Evolutionary conservation across 1,140 invertebrate genomes (phyloP).

Genomic region (Drosophila jambulina): DNA sequence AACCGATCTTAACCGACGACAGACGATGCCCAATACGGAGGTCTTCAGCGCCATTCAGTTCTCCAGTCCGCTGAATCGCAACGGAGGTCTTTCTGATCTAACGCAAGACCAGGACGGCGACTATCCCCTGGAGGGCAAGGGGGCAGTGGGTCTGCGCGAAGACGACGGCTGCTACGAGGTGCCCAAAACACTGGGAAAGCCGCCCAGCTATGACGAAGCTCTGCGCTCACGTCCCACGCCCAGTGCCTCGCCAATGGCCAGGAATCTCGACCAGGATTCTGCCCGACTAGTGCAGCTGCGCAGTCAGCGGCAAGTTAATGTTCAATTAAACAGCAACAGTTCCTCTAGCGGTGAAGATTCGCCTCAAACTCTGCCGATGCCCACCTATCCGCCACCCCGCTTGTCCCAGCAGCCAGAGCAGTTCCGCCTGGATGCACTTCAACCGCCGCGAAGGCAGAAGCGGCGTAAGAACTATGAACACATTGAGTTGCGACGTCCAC

Average conservation of each 20-base stretch:
- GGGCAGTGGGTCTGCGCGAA: conserved; percentile 1
- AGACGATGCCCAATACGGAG: conserved; percentile 79
- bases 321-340: conserved; percentile 2
- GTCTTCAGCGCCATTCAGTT: conserved; percentile 79
- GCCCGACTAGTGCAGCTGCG: conserved; percentile 58
- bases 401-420: conserved; percentile 58
- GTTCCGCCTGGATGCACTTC: conserved; percentile 43
- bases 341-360: conserved; percentile 48
- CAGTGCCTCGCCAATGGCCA: conserved; percentile 30
- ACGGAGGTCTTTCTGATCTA: conserved; percentile 57
- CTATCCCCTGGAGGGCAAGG: neutral
- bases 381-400: conserved; percentile 70
- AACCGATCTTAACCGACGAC: conserved; percentile 60
- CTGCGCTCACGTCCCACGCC: conserved; percentile 43
- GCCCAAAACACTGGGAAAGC: conserved; percentile 54
- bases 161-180: conserved; percentile 72
- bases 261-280: conserved; percentile 63
- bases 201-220: conserved; percentile 70
- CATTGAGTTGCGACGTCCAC: conserved; percentile 66
- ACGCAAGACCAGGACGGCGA: conserved; percentile 8
- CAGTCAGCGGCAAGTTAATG: conserved; percentile 29
- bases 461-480: conserved; percentile 79
- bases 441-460: conserved; percentile 57
- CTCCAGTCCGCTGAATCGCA: conserved; percentile 74
- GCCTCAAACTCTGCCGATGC: conserved; percentile 65